phyloP scores from a whole-genome alignment of 1,140 invertebrate genomes.

The Drosophila pandora region DNA sequence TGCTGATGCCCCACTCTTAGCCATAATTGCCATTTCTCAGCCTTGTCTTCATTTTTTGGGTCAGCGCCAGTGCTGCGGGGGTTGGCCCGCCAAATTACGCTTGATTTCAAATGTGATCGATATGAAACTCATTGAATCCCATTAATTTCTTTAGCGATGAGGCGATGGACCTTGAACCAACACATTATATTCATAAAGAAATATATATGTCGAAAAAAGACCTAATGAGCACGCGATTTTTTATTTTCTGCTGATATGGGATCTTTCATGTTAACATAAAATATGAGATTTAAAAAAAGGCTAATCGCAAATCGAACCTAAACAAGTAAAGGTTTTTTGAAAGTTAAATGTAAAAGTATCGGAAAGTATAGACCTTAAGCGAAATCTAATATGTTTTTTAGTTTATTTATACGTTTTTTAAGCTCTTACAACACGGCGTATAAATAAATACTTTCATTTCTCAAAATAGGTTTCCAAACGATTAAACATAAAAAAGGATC shows the following conservation, averaged over 20 bases:
- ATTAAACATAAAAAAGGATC: too few species aligned
- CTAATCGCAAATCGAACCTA: conserved; percentile 25
- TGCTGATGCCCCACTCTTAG: conserved; percentile 54
- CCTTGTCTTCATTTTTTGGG: conserved; percentile 49
- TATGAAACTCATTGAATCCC: conserved; percentile 57
- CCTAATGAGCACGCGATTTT: conserved; percentile 72
- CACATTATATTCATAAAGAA: conserved; percentile 44
- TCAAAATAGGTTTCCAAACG: too few species aligned
- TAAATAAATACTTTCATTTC: too few species aligned
- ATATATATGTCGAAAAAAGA: conserved; percentile 41
- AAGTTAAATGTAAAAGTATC: conserved; percentile 10
- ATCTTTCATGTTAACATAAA: conserved; percentile 29
- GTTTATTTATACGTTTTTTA: not conserved
- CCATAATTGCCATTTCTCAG: conserved; percentile 59
- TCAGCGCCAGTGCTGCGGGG: conserved; percentile 15
- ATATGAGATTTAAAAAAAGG: conserved; percentile 34
- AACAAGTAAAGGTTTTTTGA: conserved; percentile 1
- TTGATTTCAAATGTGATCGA: conserved; percentile 52
- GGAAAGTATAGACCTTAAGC: conserved; percentile 18
- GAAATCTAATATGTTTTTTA: conserved; percentile 5
- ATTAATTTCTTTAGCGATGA: conserved; percentile 36
- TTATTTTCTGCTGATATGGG: conserved; percentile 38
- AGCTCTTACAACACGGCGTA: too few species aligned
- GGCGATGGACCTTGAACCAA: conserved; percentile 51
- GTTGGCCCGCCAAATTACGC: conserved; percentile 35